phyloP scores from a whole-genome alignment of 2,888 invertebrate species.

The Endotricha flammealis region DNA sequence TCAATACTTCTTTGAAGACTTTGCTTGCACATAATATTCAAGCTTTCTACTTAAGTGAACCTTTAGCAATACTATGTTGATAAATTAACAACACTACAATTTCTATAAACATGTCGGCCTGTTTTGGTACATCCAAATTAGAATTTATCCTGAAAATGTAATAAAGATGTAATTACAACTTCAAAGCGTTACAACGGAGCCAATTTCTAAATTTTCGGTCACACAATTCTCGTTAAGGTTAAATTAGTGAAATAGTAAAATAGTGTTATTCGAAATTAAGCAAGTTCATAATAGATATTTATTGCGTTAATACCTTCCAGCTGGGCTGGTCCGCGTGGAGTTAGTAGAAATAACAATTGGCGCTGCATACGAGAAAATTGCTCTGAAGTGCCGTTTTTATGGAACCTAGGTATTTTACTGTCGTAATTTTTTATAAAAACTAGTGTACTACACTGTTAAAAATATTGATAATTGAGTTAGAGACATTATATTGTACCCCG shows the following conservation, averaged over 20 bases:
- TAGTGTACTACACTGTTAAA: too few relatives aligned
- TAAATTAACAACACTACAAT: too few relatives aligned
- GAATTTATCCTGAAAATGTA: neutral
- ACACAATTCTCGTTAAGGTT: conserved; percentile 47
- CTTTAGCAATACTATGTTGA: too few relatives aligned
- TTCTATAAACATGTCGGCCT: too few relatives aligned
- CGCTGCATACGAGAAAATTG: conserved; percentile 55
- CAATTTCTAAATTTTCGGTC: conserved; percentile 29
- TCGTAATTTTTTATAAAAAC: too few relatives aligned
- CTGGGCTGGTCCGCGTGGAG: conserved; percentile 44
- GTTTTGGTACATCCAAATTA: neutral
- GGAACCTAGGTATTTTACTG: too few relatives aligned
- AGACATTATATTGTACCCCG: too few relatives aligned
- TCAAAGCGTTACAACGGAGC: conserved; percentile 11
- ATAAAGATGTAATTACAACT: conserved; percentile 7
- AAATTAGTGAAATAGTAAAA: conserved; percentile 69
- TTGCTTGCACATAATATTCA: too few relatives aligned
- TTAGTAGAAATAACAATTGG: conserved; percentile 54
- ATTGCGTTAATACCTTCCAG: conserved; percentile 71
- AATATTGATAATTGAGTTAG: too few relatives aligned
- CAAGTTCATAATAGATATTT: conserved; percentile 76
- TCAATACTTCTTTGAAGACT: too few relatives aligned
- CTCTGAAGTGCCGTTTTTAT: conserved; percentile 47
- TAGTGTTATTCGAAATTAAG: conserved; percentile 68
- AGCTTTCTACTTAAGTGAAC: too few relatives aligned